These are phyloP conservation scores for Mixornis gularis DNA, from an alignment of 2,113 vertebrate genomes.

Conservation along the genomic window DNA sequence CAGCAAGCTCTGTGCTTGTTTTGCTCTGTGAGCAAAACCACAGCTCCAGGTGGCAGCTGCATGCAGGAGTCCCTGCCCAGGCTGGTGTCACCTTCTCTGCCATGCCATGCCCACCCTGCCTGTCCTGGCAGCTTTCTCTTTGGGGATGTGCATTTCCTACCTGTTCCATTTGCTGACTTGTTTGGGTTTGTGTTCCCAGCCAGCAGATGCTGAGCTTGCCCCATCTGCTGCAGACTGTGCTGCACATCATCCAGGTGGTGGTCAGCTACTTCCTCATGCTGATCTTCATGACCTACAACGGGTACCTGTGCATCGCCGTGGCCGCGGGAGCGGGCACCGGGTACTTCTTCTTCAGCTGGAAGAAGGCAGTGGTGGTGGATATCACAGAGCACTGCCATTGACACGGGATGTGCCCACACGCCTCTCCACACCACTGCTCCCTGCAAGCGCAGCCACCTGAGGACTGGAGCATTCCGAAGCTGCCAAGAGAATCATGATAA, in stretches of 20 bases:
- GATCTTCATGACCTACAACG: slow-evolving; percentile 98
- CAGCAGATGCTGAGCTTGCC: slow-evolving; percentile 92
- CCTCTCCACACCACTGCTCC: slow-evolving; percentile 25
- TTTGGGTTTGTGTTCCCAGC: slow-evolving; percentile 63
- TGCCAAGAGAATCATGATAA: not conserved
- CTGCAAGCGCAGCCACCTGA: not conserved
- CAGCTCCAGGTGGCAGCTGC: not conserved
- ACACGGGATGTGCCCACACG: not conserved
- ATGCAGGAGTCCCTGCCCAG: not conserved
- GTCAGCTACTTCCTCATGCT: slow-evolving; percentile 98
- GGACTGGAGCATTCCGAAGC: slow-evolving; percentile 31
- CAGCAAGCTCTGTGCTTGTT: not conserved
- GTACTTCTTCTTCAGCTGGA: slow-evolving; percentile 98
- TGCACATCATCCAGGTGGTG: slow-evolving; percentile 92
- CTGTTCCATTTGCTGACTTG: not conserved
- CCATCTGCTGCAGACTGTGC: slow-evolving; percentile 87
- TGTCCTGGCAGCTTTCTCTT: not conserved
- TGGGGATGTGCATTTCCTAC: not conserved
- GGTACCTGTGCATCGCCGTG: slow-evolving; percentile 93
- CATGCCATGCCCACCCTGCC: not conserved
- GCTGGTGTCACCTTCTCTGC: not conserved
- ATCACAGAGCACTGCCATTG: slow-evolving; percentile 98
- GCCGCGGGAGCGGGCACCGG: slow-evolving; percentile 86
- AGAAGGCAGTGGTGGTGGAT: slow-evolving; percentile 95
- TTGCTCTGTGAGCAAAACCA: not conserved